Conservation (phyloP, 2,888 invertebrate species). For the Bembecia ichneumoniformis region DNA sequence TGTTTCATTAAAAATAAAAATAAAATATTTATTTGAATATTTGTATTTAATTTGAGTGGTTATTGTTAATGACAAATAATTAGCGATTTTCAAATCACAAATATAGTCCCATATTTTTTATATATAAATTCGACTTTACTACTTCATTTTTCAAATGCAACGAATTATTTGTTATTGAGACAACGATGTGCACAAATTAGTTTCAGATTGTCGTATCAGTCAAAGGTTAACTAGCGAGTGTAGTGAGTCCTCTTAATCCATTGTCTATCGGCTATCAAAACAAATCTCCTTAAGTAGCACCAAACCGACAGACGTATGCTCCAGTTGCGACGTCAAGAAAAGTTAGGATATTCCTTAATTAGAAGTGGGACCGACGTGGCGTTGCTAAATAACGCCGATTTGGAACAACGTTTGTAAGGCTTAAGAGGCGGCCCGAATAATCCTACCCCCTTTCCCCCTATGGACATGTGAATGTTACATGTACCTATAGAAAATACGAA, state of each 20-base stretch:
- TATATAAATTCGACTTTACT: no score
- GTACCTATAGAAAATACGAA: background rate
- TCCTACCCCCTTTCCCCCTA: conserved; percentile 16
- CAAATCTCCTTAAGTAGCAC: conserved; percentile 28
- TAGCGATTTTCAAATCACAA: no score
- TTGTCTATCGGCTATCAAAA: conserved; percentile 42
- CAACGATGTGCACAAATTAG: background rate
- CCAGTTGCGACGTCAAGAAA: conserved; percentile 45
- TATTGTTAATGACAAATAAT: no score
- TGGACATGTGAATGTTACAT: background rate
- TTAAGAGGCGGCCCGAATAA: conserved; percentile 35
- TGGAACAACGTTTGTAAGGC: conserved; percentile 50
- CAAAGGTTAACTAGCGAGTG: background rate
- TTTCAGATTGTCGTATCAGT: background rate
- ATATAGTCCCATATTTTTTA: no score
- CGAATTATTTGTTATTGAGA: no score
- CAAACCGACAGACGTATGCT: conserved; percentile 22
- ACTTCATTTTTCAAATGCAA: no score
- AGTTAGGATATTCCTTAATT: conserved; percentile 56
- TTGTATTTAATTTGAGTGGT: no score
- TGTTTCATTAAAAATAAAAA: no score
- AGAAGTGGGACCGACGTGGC: conserved; percentile 21
- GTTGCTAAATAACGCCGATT: conserved; percentile 56
- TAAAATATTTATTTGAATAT: no score
- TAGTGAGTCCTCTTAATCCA: conserved; percentile 33